A percentile compares a stretch with the other conserved stretches of the same genome.
Conservation (phyloP, 2,797 vertebrate genomes). For the Peromyscus aztecus region DNA sequence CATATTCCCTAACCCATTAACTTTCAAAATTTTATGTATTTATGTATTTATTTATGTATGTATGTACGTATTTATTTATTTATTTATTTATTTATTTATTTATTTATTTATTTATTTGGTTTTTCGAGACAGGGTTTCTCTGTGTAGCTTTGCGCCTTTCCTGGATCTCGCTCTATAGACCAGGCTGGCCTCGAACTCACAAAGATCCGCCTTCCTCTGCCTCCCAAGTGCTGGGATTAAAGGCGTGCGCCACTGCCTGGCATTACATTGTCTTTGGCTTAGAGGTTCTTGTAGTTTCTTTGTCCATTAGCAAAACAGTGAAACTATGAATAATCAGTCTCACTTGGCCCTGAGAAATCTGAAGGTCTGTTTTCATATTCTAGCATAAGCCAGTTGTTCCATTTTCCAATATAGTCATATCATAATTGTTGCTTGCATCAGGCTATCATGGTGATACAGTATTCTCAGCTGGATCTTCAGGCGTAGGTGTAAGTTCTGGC, state of each 20-base stretch:
- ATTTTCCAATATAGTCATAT: not conserved
- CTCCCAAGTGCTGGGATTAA: too few relatives aligned
- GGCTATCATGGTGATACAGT: not conserved
- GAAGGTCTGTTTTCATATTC: slow-evolving; percentile 58
- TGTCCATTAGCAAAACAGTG: slow-evolving; percentile 51
- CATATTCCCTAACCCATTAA: not conserved
- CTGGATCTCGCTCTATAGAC: too few relatives aligned
- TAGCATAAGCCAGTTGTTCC: not conserved
- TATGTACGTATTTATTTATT: too few relatives aligned
- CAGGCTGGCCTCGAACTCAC: too few relatives aligned
- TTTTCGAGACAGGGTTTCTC: too few relatives aligned
- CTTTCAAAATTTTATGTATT: not conserved
- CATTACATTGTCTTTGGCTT: slow-evolving; percentile 67
- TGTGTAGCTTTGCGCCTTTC: too few relatives aligned
- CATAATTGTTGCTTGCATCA: not conserved
- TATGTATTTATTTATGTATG: too few relatives aligned
- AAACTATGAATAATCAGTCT: slow-evolving; percentile 23
- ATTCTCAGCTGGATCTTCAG: not conserved
- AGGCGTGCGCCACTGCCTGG: slow-evolving; percentile 11
- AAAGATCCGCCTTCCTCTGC: too few relatives aligned
- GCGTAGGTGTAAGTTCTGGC: not conserved
- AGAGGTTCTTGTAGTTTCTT: slow-evolving; percentile 64
- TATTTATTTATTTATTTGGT: too few relatives aligned
- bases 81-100: too few relatives aligned
- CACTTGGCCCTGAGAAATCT: not conserved